Conservation (phyloP, 2,888 invertebrate genomes). For the Scaptomyza reducta region DNA sequence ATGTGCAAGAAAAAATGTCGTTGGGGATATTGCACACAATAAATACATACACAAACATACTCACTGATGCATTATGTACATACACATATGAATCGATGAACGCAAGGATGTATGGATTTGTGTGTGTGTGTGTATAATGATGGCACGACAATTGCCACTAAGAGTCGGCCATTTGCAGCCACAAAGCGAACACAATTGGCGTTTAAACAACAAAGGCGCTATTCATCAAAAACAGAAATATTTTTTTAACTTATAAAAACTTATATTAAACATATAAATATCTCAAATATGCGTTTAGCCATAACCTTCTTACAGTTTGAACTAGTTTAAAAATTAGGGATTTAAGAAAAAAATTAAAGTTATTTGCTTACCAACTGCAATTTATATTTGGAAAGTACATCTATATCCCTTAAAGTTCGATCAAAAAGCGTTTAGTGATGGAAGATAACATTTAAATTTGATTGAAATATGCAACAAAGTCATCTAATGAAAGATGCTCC, state of each 20-base stretch:
- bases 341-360: too few species aligned
- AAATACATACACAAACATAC: background rate
- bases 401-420: too few species aligned
- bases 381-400: too few species aligned
- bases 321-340: too few species aligned
- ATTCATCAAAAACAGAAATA: background rate
- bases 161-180: background rate
- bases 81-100: background rate
- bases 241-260: background rate
- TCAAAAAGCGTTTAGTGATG: too few species aligned
- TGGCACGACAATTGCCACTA: background rate
- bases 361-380: too few species aligned
- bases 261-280: too few species aligned
- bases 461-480: too few species aligned
- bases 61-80: background rate
- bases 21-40: slow-evolving; percentile 17
- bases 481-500: too few species aligned
- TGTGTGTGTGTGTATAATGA: background rate
- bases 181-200: background rate
- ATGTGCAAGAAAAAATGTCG: slow-evolving; percentile 1
- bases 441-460: too few species aligned
- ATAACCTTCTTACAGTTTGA: too few species aligned
- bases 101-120: background rate
- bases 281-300: too few species aligned
- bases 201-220: background rate